phyloP scores from a whole-genome alignment of 2,113 vertebrate genomes.

The Actenoides hombroni region DNA sequence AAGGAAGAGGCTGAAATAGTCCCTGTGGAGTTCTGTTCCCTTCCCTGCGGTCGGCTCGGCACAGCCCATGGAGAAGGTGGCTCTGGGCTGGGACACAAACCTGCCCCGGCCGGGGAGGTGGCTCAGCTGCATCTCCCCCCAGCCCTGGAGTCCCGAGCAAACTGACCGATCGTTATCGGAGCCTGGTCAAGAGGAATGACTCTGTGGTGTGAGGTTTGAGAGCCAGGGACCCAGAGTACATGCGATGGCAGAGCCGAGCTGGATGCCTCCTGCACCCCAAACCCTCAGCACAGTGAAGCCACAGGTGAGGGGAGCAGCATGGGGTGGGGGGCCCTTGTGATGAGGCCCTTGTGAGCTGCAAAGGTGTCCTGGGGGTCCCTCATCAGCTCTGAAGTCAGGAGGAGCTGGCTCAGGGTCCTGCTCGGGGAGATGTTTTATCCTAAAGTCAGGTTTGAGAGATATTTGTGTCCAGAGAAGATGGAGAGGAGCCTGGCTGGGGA shows the following conservation, averaged over 20 bases:
- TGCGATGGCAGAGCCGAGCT: background rate
- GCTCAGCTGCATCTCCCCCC: rapidly evolving
- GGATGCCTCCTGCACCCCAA: rapidly evolving
- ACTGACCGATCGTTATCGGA: rapidly evolving
- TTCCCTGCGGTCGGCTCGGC: rapidly evolving
- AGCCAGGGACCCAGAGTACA: rapidly evolving
- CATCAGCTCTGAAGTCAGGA: background rate
- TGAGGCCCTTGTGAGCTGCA: background rate
- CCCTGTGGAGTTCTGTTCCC: background rate
- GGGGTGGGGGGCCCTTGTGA: rapidly evolving
- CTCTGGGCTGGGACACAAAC: background rate
- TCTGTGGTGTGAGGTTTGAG: rapidly evolving
- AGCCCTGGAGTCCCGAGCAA: background rate
- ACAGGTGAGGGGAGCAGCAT: background rate
- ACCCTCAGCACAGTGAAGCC: background rate
- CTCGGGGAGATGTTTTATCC: background rate
- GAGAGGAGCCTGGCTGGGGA: rapidly evolving
- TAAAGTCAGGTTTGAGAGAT: background rate
- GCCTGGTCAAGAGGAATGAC: rapidly evolving
- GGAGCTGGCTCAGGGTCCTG: background rate
- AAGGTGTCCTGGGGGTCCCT: rapidly evolving
- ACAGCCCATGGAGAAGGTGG: background rate
- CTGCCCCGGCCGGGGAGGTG: rapidly evolving
- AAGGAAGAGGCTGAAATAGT: background rate
- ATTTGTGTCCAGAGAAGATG: background rate